Evolutionary conservation across 2,888 invertebrate species (phyloP).

Genomic region (Rhingia rostrata): DNA sequence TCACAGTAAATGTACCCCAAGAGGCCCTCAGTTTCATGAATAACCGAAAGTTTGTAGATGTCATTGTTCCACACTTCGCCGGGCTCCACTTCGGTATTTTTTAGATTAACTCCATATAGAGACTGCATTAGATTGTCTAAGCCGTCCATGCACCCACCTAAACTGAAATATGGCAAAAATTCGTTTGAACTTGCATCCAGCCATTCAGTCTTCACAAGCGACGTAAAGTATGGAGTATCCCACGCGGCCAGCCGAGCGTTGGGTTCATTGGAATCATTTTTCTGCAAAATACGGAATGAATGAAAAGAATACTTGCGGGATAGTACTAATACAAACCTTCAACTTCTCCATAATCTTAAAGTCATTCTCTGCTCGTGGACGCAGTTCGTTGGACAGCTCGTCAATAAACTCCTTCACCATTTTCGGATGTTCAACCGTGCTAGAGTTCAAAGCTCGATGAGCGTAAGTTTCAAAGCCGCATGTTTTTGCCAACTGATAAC

Average conservation of each 20-base stretch:
- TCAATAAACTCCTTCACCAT: constrained; percentile 92
- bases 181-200: constrained; percentile 88
- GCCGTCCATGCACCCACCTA: constrained; percentile 98
- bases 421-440: constrained; percentile 91
- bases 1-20: constrained; percentile 99
- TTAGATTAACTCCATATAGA: constrained; percentile 91
- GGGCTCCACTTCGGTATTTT: constrained; percentile 88
- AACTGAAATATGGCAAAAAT: constrained; percentile 93
- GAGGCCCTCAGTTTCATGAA: constrained; percentile 90
- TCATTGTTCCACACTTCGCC: constrained; percentile 95
- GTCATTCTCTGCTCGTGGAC: constrained; percentile 88
- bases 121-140: constrained; percentile 93
- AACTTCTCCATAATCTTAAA: constrained; percentile 90
- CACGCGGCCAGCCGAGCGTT: constrained; percentile 86
- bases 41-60: constrained; percentile 96
- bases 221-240: constrained; percentile 94
- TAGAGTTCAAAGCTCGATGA: constrained; percentile 94
- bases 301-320: constrained; percentile 39
- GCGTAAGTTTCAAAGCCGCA: constrained; percentile 96
- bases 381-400: constrained; percentile 88
- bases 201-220: constrained; percentile 88
- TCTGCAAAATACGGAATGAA: constrained; percentile 55
- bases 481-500: constrained; percentile 91
- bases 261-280: constrained; percentile 77
- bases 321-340: constrained; percentile 84